phyloP scores from a whole-genome alignment of 2,888 invertebrate species.

The Teinopalpus imperialis region DNA sequence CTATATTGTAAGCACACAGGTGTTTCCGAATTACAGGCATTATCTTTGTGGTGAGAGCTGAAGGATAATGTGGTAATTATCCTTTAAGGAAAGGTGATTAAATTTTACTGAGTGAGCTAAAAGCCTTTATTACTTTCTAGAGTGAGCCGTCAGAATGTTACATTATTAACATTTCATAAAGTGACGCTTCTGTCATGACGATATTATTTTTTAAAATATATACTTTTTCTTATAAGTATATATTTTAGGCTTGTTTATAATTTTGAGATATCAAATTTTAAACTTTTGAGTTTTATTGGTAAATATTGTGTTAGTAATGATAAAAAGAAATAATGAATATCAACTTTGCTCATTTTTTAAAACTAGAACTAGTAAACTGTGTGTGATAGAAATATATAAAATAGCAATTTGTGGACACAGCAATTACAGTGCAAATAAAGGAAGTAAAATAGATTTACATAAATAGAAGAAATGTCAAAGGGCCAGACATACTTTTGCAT shows the following conservation, averaged over 20 bases:
- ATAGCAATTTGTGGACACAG: too few relatives aligned
- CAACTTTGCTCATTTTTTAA: neutral
- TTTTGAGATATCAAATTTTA: too few relatives aligned
- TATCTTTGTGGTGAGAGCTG: conserved; percentile 6
- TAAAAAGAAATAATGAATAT: too few relatives aligned
- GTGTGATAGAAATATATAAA: neutral
- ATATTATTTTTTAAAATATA: too few relatives aligned
- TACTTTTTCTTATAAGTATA: too few relatives aligned
- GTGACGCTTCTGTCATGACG: neutral
- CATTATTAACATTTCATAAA: conserved; percentile 19
- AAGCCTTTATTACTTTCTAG: conserved; percentile 2
- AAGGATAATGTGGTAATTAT: conserved; percentile 16
- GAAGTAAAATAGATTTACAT: neutral
- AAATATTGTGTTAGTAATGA: too few relatives aligned
- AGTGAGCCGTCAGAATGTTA: conserved; percentile 2
- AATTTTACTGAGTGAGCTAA: conserved; percentile 17
- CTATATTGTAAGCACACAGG: neutral
- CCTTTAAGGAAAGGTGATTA: conserved; percentile 11
- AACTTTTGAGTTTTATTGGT: too few relatives aligned
- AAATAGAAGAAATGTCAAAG: neutral
- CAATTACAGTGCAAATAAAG: too few relatives aligned
- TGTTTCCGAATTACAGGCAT: conserved; percentile 14
- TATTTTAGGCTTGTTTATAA: too few relatives aligned
- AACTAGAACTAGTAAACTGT: neutral
- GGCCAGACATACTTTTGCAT: conserved; percentile 1